Conservation (phyloP, 2,888 invertebrate species). For the Drosophila pullipes region DNA sequence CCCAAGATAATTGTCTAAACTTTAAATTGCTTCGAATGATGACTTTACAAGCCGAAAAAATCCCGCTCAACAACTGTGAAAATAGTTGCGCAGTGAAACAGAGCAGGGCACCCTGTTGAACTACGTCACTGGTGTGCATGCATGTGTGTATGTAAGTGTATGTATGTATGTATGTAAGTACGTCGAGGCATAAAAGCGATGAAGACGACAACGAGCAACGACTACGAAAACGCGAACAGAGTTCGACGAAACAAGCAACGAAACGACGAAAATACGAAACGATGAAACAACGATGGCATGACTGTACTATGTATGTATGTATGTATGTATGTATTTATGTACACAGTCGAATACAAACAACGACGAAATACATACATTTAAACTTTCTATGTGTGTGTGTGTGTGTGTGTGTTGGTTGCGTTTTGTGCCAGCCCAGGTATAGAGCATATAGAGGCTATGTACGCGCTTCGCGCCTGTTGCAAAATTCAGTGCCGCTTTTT, state of each 20-base stretch:
- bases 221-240: conserved; percentile 44
- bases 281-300: conserved; percentile 71
- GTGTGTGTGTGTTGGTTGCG: conserved; percentile 14
- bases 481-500: conserved; percentile 75
- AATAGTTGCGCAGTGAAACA: background rate
- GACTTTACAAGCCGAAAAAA: background rate
- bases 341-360: conserved; percentile 42
- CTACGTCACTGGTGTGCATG: conserved; percentile 45
- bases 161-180: conserved; percentile 32
- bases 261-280: conserved; percentile 58
- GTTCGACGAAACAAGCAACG: conserved; percentile 47
- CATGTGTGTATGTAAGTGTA: conserved; percentile 38
- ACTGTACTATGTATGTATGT: conserved; percentile 54
- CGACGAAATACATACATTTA: conserved; percentile 26
- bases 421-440: conserved; percentile 34
- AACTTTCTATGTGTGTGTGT: conserved; percentile 18
- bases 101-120: background rate
- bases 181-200: conserved; percentile 33
- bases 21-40: background rate
- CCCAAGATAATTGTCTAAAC: background rate
- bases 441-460: conserved; percentile 59
- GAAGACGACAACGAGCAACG: conserved; percentile 37
- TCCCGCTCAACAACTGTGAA: background rate
- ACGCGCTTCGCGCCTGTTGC: conserved; percentile 75
- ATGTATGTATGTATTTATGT: conserved; percentile 30